These are phyloP conservation scores for Actias luna DNA, from an alignment of 2,888 invertebrate species.

Conservation along the genomic window DNA sequence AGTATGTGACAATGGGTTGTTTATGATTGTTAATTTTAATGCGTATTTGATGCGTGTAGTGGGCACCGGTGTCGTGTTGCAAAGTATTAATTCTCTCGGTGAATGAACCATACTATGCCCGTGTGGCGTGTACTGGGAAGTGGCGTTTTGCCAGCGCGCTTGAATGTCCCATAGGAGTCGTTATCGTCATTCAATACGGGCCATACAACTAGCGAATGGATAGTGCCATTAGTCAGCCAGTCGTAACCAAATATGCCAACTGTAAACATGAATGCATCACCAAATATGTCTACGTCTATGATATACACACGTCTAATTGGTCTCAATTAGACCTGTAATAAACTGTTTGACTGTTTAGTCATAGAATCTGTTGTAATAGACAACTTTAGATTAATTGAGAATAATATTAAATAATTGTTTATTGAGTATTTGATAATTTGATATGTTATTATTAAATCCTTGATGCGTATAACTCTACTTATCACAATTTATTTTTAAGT, in stretches of 20 bases:
- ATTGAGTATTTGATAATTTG: no score
- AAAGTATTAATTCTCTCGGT: constrained; percentile 34
- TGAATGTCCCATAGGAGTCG: constrained; percentile 45
- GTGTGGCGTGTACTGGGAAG: constrained; percentile 35
- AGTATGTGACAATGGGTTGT: constrained; percentile 20
- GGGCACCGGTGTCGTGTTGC: constrained; percentile 22
- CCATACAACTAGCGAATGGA: constrained; percentile 41
- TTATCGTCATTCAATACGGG: constrained; percentile 39
- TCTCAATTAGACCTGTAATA: not conserved
- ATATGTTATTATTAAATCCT: not conserved
- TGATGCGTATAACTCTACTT: not conserved
- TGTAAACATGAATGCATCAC: constrained; percentile 8
- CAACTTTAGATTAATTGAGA: not conserved
- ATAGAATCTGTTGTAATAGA: not conserved
- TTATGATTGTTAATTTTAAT: constrained; percentile 42
- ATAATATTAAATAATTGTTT: not conserved
- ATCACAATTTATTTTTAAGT: not conserved
- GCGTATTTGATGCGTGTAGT: constrained; percentile 7
- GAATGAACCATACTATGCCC: constrained; percentile 44
- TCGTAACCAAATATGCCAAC: constrained; percentile 12
- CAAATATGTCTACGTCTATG: constrained; percentile 5
- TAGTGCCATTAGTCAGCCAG: constrained; percentile 19
- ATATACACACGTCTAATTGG: constrained; percentile 4
- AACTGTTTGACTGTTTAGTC: not conserved
- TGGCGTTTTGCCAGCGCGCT: constrained; percentile 61